These are phyloP conservation scores for Coelinius sp. DNA, from an alignment of 2,888 invertebrate genomes.

Conservation along the genomic window DNA sequence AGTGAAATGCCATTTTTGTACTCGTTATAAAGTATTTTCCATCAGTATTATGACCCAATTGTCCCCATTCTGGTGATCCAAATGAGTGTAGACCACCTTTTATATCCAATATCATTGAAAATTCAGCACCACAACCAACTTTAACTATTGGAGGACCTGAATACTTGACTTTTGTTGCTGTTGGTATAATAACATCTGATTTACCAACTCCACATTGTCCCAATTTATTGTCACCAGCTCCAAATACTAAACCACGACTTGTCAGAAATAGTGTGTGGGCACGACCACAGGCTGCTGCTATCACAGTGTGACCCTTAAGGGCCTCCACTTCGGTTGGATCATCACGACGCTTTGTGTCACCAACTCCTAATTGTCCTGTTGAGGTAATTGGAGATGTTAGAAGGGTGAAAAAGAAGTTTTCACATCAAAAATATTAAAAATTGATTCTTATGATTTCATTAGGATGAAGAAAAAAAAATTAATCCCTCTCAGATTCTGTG, in stretches of 20 bases:
- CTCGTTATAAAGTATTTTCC: slow-evolving; percentile 94
- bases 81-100: slow-evolving; percentile 92
- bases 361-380: slow-evolving; percentile 86
- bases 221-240: slow-evolving; percentile 92
- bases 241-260: slow-evolving; percentile 88
- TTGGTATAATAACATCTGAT: slow-evolving; percentile 68
- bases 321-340: slow-evolving; percentile 84
- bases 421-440: no score
- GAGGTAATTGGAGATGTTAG: slow-evolving; percentile 17
- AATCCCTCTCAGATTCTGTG: no score
- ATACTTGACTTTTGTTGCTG: slow-evolving; percentile 77
- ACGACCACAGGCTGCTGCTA: slow-evolving; percentile 89
- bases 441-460: no score
- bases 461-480: no score
- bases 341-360: slow-evolving; percentile 82
- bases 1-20: slow-evolving; percentile 89
- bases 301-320: slow-evolving; percentile 83
- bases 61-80: slow-evolving; percentile 94
- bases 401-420: slow-evolving; percentile 16
- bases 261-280: slow-evolving; percentile 91
- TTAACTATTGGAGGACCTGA: slow-evolving; percentile 90
- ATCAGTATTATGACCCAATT: slow-evolving; percentile 94
- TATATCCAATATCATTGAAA: slow-evolving; percentile 91
- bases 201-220: slow-evolving; percentile 93
- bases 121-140: slow-evolving; percentile 92